Conservation (phyloP, 2,113 vertebrate species). For the Hippocampus comes region DNA sequence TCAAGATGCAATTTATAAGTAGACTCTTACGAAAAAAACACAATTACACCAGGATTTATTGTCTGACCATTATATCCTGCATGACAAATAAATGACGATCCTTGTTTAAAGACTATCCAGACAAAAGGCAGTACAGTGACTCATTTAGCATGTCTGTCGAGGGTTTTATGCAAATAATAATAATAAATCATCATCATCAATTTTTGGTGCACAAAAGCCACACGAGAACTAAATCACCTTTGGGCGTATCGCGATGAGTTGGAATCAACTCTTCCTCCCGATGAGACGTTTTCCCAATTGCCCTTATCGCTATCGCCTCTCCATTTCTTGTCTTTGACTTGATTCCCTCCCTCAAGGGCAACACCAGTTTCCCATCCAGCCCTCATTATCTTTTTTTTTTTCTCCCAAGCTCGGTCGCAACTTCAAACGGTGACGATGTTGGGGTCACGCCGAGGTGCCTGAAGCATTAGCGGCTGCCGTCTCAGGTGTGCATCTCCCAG, state of each 20-base stretch:
- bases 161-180: too few species aligned
- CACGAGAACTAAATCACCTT: neutral
- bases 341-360: slow-evolving; percentile 44
- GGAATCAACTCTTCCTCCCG: neutral
- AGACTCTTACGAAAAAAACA: too few species aligned
- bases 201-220: neutral
- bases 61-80: too few species aligned
- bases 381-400: slow-evolving; percentile 46
- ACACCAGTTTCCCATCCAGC: slow-evolving; percentile 52
- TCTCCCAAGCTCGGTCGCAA: slow-evolving; percentile 42
- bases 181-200: too few species aligned
- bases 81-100: too few species aligned
- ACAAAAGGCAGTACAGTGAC: too few species aligned
- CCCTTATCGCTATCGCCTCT: neutral
- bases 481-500: slow-evolving; percentile 69
- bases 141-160: too few species aligned
- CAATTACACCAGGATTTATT: too few species aligned
- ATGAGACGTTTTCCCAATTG: neutral
- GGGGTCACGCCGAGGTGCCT: slow-evolving; percentile 55
- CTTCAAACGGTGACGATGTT: slow-evolving; percentile 62
- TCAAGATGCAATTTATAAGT: too few species aligned
- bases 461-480: slow-evolving; percentile 54
- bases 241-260: neutral
- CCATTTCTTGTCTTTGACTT: slow-evolving; percentile 38
- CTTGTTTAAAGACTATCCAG: too few species aligned